Evolutionary conservation across 2,888 invertebrate species (phyloP).

Genomic region (Dendrolimus pini): DNA sequence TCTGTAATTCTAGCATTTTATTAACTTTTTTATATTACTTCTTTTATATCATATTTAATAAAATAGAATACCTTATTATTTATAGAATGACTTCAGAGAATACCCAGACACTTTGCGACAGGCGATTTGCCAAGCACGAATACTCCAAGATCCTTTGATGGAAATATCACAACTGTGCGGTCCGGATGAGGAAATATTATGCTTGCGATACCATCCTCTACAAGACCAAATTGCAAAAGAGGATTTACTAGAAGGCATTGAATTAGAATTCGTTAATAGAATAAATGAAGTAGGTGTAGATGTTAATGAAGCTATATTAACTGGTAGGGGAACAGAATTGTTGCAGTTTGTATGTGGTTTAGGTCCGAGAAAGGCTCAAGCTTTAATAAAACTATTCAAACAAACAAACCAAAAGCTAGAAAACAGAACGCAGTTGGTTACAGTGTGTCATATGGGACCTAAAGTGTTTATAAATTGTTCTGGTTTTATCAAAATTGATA

Average conservation of each 20-base stretch:
- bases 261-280: constrained; percentile 94
- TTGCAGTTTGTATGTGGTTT: constrained; percentile 98
- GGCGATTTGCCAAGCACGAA: constrained; percentile 94
- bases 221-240: constrained; percentile 90
- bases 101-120: constrained; percentile 94
- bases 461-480: constrained; percentile 99
- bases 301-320: constrained; percentile 93
- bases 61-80: constrained; percentile 8
- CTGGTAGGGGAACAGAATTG: constrained; percentile 90
- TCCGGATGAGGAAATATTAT: constrained; percentile 96
- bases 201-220: constrained; percentile 92
- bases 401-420: constrained; percentile 94
- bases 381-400: constrained; percentile 89
- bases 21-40: too few relatives aligned
- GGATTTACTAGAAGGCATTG: constrained; percentile 88
- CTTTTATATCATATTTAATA: too few relatives aligned
- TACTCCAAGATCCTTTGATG: constrained; percentile 95
- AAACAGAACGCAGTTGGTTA: constrained; percentile 96
- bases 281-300: constrained; percentile 99
- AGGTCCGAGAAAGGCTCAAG: constrained; percentile 95
- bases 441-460: constrained; percentile 97
- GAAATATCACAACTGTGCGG: constrained; percentile 98
- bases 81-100: constrained; percentile 89
- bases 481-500: constrained; percentile 99
- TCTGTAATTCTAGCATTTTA: too few relatives aligned